Evolutionary conservation across 2,888 invertebrate genomes (phyloP).

Genomic region (Elmis aenea): DNA sequence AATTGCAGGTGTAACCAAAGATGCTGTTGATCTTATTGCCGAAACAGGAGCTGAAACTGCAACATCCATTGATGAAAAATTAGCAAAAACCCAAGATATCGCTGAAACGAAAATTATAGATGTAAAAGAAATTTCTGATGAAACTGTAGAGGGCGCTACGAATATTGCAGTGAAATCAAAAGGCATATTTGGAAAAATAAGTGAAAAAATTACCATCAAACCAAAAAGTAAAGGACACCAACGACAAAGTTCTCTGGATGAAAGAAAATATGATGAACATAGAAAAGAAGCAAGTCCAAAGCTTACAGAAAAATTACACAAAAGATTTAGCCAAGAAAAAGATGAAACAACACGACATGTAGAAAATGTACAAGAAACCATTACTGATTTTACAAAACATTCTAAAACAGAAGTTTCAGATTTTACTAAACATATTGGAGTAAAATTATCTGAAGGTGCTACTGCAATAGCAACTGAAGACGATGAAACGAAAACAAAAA

Average conservation of each 20-base stretch:
- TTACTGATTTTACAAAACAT: too few relatives aligned
- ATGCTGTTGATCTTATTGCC: not conserved
- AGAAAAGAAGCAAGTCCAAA: conserved; percentile 31
- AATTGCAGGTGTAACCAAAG: not conserved
- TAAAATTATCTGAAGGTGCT: conserved; percentile 1
- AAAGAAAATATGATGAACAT: conserved; percentile 29
- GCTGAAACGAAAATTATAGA: conserved; percentile 3
- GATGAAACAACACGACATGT: too few relatives aligned
- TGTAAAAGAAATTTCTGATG: conserved; percentile 9
- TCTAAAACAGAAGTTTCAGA: too few relatives aligned
- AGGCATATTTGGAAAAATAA: too few relatives aligned
- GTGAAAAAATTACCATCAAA: too few relatives aligned
- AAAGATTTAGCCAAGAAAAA: too few relatives aligned
- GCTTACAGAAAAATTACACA: conserved; percentile 30
- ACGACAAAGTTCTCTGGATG: too few relatives aligned
- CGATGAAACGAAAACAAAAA: not conserved
- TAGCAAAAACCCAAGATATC: not conserved
- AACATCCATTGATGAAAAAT: not conserved
- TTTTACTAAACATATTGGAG: not conserved
- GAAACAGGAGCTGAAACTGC: not conserved
- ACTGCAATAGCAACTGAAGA: conserved; percentile 3
- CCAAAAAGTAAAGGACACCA: too few relatives aligned
- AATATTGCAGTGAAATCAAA: too few relatives aligned
- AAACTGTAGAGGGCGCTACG: too few relatives aligned
- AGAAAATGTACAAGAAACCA: too few relatives aligned